Percentiles rank a stretch among this genome's conserved stretches.
Evolutionary conservation across 1,140 invertebrate species (phyloP).

Genomic region (Euwallacea fornicatus): DNA sequence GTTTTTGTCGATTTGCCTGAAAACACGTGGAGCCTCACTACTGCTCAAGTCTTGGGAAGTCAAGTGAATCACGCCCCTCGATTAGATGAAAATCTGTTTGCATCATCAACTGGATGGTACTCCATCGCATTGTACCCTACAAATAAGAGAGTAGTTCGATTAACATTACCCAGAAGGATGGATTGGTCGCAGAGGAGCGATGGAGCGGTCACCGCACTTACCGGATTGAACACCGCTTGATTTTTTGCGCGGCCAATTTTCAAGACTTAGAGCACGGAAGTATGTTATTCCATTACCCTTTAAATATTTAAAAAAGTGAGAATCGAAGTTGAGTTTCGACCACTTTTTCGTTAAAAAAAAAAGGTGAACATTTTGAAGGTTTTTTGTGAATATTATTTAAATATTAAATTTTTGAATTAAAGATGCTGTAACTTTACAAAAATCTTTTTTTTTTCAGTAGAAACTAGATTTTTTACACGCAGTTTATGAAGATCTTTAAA

Average conservation of each 20-base stretch:
- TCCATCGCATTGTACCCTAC: neutral
- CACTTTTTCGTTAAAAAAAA: neutral
- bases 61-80: neutral
- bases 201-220: neutral
- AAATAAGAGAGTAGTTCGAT: neutral
- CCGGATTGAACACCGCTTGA: neutral
- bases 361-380: neutral
- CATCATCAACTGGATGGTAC: neutral
- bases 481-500: neutral
- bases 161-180: neutral
- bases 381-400: neutral
- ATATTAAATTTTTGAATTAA: neutral
- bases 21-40: neutral
- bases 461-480: neutral
- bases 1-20: too few relatives aligned
- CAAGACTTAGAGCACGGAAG: neutral
- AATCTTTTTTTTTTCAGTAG: neutral
- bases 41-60: neutral
- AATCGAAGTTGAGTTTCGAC: neutral
- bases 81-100: neutral
- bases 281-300: neutral
- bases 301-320: neutral
- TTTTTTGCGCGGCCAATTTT: neutral
- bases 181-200: neutral
- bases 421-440: neutral